A percentile compares a stretch with the other conserved stretches of the same genome.
These are phyloP conservation scores for Lycorma delicatula DNA, from an alignment of 1,140 invertebrate genomes.

Conservation along the genomic window DNA sequence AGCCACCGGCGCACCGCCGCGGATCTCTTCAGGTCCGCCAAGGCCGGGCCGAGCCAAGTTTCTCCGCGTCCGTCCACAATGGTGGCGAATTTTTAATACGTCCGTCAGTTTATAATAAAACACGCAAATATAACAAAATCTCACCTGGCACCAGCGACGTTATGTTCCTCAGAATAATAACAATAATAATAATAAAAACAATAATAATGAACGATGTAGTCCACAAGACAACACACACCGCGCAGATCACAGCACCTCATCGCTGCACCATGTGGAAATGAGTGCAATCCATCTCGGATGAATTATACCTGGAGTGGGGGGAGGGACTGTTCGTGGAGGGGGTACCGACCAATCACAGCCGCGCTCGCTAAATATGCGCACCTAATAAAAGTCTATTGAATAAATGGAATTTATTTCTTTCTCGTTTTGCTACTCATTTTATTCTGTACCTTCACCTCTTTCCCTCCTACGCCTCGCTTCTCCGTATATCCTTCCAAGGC, in stretches of 20 bases:
- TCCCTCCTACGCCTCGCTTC: too few species aligned
- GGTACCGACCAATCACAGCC: constrained; percentile 22
- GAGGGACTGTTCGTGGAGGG: constrained; percentile 2
- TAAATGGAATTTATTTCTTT: constrained; percentile 28
- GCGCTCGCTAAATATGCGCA: constrained; percentile 27
- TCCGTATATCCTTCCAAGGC: too few species aligned
- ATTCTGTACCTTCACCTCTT: neutral
- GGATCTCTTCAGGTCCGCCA: constrained; percentile 24
- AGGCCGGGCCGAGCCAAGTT: constrained; percentile 19
- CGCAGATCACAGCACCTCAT: too few species aligned
- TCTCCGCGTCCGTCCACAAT: constrained; percentile 19
- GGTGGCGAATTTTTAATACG: constrained; percentile 3
- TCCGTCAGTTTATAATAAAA: too few species aligned
- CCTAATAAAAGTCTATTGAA: constrained; percentile 28
- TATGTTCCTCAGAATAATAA: too few species aligned
- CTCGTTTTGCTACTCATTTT: constrained; percentile 5
- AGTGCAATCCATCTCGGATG: neutral
- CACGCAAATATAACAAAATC: too few species aligned
- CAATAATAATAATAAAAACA: too few species aligned
- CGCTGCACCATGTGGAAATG: too few species aligned
- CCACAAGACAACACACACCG: too few species aligned
- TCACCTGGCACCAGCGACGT: too few species aligned
- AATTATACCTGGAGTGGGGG: neutral
- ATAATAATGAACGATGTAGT: too few species aligned
- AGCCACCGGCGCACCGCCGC: constrained; percentile 23